Percentiles rank a stretch among this genome's conserved stretches.
phyloP scores from a whole-genome alignment of 2,888 invertebrate genomes.

The Hypolimnas misippus region DNA sequence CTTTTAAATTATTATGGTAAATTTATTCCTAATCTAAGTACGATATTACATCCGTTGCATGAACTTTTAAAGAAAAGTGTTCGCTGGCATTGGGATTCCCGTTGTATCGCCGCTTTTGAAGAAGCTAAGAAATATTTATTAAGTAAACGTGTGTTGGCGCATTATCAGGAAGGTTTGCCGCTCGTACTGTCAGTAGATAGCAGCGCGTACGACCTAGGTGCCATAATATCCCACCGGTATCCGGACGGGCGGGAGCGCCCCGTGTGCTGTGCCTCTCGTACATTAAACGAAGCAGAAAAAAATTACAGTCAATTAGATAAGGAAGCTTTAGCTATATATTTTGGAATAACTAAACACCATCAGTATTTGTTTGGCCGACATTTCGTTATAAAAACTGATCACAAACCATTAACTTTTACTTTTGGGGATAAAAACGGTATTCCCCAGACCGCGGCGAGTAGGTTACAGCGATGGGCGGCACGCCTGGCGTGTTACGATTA shows the following conservation, averaged over 20 bases:
- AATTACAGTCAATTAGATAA: conserved; percentile 48
- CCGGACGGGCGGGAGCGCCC: conserved; percentile 40
- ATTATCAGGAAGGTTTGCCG: conserved; percentile 13
- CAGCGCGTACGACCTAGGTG: conserved; percentile 25
- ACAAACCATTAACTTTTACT: conserved; percentile 60
- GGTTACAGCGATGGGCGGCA: conserved; percentile 51
- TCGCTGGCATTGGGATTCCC: conserved; percentile 29
- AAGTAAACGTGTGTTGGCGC: conserved; percentile 26
- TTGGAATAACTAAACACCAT: conserved; percentile 41
- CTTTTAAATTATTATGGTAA: conserved; percentile 42
- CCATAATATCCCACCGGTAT: conserved; percentile 25
- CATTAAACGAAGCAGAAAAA: conserved; percentile 42
- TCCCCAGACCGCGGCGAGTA: conserved; percentile 49
- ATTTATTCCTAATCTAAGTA: conserved; percentile 36
- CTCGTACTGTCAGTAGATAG: conserved; percentile 30
- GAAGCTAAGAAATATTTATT: conserved; percentile 30
- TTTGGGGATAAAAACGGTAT: conserved; percentile 50
- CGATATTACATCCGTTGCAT: conserved; percentile 11
- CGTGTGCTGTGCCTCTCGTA: conserved; percentile 44
- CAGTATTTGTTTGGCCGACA: conserved; percentile 40
- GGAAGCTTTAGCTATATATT: conserved; percentile 44
- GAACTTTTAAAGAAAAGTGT: conserved; percentile 23
- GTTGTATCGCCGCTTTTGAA: conserved; percentile 34
- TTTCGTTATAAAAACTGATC: conserved; percentile 55
- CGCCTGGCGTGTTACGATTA: conserved; percentile 53